Evolutionary conservation across 2,797 vertebrate genomes (phyloP), one percentile per base, ranked within the genome.

Genomic region (Poeciliopsis presidionis): DNA sequence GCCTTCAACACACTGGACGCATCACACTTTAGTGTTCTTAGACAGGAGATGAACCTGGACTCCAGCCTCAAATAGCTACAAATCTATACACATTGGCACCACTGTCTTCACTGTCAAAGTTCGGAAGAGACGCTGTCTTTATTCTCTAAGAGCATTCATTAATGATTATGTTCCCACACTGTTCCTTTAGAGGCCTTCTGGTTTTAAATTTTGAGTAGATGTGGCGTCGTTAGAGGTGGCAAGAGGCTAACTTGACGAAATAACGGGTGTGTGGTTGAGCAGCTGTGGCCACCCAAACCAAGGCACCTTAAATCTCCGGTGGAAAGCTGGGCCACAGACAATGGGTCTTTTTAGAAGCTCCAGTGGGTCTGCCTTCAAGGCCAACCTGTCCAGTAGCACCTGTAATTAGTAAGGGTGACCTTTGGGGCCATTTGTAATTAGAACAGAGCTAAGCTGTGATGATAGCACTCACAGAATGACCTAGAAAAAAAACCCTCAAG

Each of bases 361-460:
- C 83, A 70, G 55, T 1, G 25, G 71, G 9, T 70, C 39, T 77
- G 70, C 69, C 72, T 88, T 85, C 88, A 87, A 78, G 73, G 70
- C 74, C 76, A 76, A 88, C 88, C 81, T 93, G 86, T 93, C 89
- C 25, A 55, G 82, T 90, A 82, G 87, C 92, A 92, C 87, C 86
- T 91, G 83, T 90, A 91, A 94, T 95, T 90, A 93, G 78, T 84
- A 75, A 69, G 49, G 47, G 45, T 87, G 90, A 91, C 91, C 90
- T 87, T 73, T 47, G 36, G 71, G 92, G 83, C 74, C 79, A 76
- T 12, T 65, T 73, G 82, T 89, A 89, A 93, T 91, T 87, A 90
- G 67, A 83, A 77, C 75, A 20, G 59, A 84, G 85, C 77, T 85
- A 83, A 87, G 81, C 84, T 89, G 88, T 77, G 89, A 81, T 92